These are phyloP conservation scores for Phylloscopus whistleri DNA, from an alignment of 2,113 vertebrate genomes.

Conservation along the genomic window DNA sequence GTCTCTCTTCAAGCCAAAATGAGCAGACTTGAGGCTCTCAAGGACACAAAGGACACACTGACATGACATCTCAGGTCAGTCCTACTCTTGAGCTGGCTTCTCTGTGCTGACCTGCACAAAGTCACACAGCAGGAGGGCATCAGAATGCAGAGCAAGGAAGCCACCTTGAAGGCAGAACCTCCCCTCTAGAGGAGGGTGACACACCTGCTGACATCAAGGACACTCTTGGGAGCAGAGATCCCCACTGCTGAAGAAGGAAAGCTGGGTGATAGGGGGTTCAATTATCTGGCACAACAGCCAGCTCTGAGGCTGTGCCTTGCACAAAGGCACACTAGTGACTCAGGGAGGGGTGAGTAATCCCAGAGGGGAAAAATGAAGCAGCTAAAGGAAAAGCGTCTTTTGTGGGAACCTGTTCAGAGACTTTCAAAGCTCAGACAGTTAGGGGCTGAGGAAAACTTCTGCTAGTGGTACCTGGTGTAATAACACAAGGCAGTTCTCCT, in stretches of 20 bases:
- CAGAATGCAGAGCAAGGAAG: background rate
- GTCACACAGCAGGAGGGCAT: background rate
- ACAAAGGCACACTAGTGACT: background rate
- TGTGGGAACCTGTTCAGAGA: background rate
- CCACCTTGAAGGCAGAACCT: background rate
- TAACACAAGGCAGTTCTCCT: background rate
- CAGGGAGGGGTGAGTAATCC: background rate
- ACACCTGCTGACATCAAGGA: background rate
- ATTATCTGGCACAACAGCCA: accelerated
- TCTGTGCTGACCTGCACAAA: background rate
- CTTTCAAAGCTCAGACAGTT: background rate
- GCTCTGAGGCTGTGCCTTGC: background rate
- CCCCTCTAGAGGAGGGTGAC: background rate
- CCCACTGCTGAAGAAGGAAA: background rate
- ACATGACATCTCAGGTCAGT: background rate
- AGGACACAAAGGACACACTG: background rate
- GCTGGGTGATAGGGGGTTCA: background rate
- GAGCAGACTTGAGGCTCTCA: background rate
- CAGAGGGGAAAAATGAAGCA: background rate
- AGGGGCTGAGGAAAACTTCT: background rate
- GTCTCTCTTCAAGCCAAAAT: background rate
- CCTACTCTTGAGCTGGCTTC: background rate
- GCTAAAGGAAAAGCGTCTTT: background rate
- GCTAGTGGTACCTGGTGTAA: background rate
- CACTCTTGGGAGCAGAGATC: background rate